phyloP scores from a whole-genome alignment of 2,113 vertebrate species.

The Abramis brama region DNA sequence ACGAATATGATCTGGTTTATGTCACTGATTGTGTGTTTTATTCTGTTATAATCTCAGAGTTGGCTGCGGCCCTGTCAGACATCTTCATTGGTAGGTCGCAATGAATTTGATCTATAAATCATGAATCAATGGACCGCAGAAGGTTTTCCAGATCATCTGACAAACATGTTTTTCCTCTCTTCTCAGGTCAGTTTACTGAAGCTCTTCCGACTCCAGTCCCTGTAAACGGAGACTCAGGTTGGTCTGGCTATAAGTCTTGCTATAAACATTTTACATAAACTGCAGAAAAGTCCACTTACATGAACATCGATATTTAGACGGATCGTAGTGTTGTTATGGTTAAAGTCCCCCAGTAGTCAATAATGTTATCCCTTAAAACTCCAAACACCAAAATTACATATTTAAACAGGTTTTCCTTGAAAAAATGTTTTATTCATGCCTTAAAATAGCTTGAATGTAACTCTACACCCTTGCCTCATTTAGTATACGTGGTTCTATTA shows the following conservation, averaged over 20 bases:
- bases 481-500: no score
- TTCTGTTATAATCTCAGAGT: constrained; percentile 30
- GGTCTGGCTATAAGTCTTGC: constrained; percentile 2
- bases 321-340: not conserved
- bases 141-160: not conserved
- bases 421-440: no score
- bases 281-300: not conserved
- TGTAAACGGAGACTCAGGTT: constrained; percentile 47
- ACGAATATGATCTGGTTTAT: not conserved
- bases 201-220: not conserved
- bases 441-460: no score
- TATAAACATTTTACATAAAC: not conserved
- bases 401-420: no score
- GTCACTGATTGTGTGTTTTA: constrained; percentile 8
- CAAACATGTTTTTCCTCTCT: not conserved
- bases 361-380: no score
- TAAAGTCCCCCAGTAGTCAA: no score
- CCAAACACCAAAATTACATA: no score
- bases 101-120: not conserved
- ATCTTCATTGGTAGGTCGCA: constrained; percentile 39
- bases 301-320: not conserved
- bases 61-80: not conserved
- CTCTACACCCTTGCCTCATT: no score
- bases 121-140: not conserved
- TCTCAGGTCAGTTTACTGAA: constrained; percentile 2